Conservation (phyloP, 2,113 vertebrate species). For the Daboia siamensis region DNA sequence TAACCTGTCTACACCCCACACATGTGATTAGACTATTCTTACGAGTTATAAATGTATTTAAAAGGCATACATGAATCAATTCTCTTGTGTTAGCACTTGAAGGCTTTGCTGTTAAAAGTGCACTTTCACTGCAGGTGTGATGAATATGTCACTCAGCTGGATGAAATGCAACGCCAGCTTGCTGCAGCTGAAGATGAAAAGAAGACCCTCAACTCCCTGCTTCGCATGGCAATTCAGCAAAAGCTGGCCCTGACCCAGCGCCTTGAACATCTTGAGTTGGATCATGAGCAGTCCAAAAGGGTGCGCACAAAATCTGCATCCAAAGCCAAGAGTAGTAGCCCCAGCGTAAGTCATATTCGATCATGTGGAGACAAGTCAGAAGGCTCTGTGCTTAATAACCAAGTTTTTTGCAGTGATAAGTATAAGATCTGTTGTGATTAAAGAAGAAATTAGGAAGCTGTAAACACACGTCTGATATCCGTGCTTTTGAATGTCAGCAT, state of each 20-base stretch:
- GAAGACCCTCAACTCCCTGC: conserved; percentile 95
- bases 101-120: conserved; percentile 17
- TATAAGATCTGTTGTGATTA: conserved; percentile 98
- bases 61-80: neutral
- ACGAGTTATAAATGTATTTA: neutral
- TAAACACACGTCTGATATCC: conserved; percentile 50
- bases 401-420: conserved; percentile 93
- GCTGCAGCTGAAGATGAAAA: conserved; percentile 96
- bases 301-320: conserved; percentile 77
- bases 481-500: conserved; percentile 64
- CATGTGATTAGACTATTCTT: neutral
- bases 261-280: conserved; percentile 90
- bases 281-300: conserved; percentile 90
- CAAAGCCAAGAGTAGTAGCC: conserved; percentile 82
- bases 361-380: conserved; percentile 80
- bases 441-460: conserved; percentile 24
- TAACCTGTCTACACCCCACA: neutral
- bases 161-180: conserved; percentile 96
- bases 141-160: conserved; percentile 94
- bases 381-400: conserved; percentile 79
- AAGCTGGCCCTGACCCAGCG: conserved; percentile 96
- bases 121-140: conserved; percentile 79
- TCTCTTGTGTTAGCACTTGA: neutral
- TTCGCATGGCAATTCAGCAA: conserved; percentile 99
- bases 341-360: conserved; percentile 85